A percentile compares a stretch with the other conserved stretches of the same genome.
Conservation (phyloP, 2,113 vertebrate species). For the Thamnophis sirtalis region DNA sequence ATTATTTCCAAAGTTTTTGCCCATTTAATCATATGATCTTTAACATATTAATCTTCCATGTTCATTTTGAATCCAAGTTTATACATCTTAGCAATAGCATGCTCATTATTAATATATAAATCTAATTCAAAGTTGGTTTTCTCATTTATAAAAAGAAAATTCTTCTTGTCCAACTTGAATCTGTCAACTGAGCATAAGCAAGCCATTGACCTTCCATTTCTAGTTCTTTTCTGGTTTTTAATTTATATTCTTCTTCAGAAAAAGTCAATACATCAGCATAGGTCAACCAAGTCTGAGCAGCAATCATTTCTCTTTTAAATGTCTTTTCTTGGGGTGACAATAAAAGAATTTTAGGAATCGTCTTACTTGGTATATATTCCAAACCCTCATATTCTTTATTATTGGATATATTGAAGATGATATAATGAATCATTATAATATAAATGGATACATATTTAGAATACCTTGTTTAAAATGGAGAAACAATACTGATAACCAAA, state of each 20-base stretch:
- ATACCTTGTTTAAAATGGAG: no score
- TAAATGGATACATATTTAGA: no score
- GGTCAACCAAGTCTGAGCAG: background rate
- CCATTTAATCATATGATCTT: background rate
- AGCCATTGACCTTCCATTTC: background rate
- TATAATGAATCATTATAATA: no score
- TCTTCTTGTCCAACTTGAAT: background rate
- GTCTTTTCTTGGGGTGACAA: background rate
- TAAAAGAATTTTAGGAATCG: background rate
- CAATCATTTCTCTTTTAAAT: background rate
- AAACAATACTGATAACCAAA: no score
- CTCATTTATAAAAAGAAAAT: background rate
- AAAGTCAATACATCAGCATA: background rate
- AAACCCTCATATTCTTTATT: background rate
- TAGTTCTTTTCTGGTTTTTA: background rate
- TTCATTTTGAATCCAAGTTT: background rate
- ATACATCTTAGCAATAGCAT: background rate
- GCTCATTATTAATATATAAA: background rate
- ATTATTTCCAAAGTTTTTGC: background rate
- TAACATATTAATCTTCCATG: background rate
- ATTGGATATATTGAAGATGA: no score
- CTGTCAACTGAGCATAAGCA: background rate
- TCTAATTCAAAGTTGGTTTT: background rate
- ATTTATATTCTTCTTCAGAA: background rate
- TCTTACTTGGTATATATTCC: background rate